These are phyloP conservation scores for Enhydra lutris DNA, from an alignment of 2,113 vertebrate species.

Conservation along the genomic window DNA sequence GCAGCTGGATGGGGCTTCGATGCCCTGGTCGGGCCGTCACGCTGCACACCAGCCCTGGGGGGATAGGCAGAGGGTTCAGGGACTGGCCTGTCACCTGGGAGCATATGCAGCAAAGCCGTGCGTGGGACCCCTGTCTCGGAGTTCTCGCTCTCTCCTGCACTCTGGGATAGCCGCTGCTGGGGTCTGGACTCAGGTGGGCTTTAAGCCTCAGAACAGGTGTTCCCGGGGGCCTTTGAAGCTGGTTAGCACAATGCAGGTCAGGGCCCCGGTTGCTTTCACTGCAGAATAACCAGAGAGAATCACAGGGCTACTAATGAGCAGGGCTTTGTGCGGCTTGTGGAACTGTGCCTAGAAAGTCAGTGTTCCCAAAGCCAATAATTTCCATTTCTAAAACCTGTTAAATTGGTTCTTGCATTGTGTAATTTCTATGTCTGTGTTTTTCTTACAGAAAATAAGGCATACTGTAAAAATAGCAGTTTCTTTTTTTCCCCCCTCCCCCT, in stretches of 20 bases:
- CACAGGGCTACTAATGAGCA: accelerated
- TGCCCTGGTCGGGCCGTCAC: too few species aligned
- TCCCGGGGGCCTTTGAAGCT: not conserved
- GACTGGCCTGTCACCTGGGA: accelerated
- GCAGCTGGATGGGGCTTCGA: accelerated
- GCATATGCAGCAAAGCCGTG: accelerated
- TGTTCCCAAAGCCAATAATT: accelerated
- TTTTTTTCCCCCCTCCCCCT: not conserved
- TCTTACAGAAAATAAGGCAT: not conserved
- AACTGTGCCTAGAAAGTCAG: not conserved
- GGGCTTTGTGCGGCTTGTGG: accelerated
- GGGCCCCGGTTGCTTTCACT: not conserved
- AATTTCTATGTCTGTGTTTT: not conserved
- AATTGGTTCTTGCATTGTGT: not conserved
- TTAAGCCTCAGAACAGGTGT: accelerated
- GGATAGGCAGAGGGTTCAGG: not conserved
- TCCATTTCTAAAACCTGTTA: not conserved
- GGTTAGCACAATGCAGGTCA: not conserved
- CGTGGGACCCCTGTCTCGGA: accelerated
- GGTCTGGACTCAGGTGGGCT: accelerated
- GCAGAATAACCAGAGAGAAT: too few species aligned
- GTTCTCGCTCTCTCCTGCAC: not conserved
- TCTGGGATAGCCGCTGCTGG: accelerated
- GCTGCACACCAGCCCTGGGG: accelerated
- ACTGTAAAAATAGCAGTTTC: conserved; percentile 3